Percentiles rank a stretch among this genome's conserved stretches.
These are phyloP conservation scores for Caenorhabditis sp. DNA, from an alignment of 2,888 invertebrate genomes.

Conservation along the genomic window DNA sequence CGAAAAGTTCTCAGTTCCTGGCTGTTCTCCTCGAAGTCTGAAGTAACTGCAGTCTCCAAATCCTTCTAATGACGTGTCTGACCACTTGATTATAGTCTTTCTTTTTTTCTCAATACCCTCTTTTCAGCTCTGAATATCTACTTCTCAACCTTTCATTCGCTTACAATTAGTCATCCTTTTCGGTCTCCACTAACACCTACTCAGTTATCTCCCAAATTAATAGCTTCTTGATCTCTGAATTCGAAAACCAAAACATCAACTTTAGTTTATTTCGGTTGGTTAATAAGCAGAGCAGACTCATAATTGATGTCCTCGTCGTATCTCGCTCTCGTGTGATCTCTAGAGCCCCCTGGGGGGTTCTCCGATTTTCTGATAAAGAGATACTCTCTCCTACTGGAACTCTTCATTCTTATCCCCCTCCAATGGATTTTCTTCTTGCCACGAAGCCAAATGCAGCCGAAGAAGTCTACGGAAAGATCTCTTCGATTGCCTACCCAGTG, in stretches of 20 bases:
- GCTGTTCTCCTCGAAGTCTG: background rate
- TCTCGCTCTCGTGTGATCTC: background rate
- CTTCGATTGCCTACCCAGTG: constrained; percentile 13
- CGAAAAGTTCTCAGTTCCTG: background rate
- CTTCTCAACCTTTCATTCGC: too few relatives aligned
- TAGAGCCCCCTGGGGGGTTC: background rate
- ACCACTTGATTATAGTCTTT: background rate
- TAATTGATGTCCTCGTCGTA: background rate
- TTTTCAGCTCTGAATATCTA: too few relatives aligned
- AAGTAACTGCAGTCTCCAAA: background rate
- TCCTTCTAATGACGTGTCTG: background rate
- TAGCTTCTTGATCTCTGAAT: constrained; percentile 7
- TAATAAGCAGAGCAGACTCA: background rate
- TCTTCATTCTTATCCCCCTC: background rate
- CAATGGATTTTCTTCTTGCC: too few relatives aligned
- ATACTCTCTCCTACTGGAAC: background rate
- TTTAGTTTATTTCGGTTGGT: background rate
- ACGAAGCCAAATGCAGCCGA: background rate
- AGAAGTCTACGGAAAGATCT: constrained; percentile 5
- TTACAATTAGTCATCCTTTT: too few relatives aligned
- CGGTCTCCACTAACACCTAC: too few relatives aligned
- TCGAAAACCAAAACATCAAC: background rate
- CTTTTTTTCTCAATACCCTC: too few relatives aligned
- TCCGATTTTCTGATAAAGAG: background rate
- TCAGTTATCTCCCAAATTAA: too few relatives aligned